Evolutionary conservation across 37 sponge, comb jelly and placozoan species (phyloP).

Genomic region (Crambe crambe): DNA sequence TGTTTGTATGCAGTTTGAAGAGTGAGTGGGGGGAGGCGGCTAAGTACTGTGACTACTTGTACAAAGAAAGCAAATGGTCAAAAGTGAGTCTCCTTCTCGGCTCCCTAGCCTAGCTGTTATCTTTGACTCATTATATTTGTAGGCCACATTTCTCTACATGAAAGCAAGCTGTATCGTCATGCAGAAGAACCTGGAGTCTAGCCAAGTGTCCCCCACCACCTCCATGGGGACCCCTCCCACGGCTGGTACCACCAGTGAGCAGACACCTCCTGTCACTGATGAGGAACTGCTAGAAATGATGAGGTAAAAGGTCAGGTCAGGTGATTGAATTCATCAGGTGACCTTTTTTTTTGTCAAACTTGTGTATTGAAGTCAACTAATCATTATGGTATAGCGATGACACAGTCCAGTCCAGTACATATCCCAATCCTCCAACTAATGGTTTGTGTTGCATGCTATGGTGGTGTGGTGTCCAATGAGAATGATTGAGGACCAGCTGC

Average conservation of each 20-base stretch:
- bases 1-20: conserved; percentile 43
- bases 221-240: background rate
- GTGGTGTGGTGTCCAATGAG: too few relatives aligned
- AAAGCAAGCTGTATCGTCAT: conserved; percentile 9
- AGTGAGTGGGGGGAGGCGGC: conserved; percentile 73
- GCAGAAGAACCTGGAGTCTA: background rate
- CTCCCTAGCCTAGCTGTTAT: background rate
- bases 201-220: background rate
- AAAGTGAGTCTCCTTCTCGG: conserved; percentile 52
- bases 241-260: too few relatives aligned
- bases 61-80: conserved; percentile 77
- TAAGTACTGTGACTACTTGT: conserved; percentile 54
- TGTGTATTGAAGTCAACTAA: too few relatives aligned
- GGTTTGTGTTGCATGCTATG: too few relatives aligned
- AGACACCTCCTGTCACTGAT: too few relatives aligned
- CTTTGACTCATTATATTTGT: background rate
- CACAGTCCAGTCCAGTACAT: too few relatives aligned
- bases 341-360: too few relatives aligned
- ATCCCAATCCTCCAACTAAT: too few relatives aligned
- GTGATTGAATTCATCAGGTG: too few relatives aligned
- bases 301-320: too few relatives aligned
- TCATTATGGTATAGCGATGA: too few relatives aligned
- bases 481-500: too few relatives aligned
- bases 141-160: conserved; percentile 24
- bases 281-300: background rate